phyloP scores from a whole-genome alignment of 2,888 invertebrate genomes.

The Halictus ligatus region DNA sequence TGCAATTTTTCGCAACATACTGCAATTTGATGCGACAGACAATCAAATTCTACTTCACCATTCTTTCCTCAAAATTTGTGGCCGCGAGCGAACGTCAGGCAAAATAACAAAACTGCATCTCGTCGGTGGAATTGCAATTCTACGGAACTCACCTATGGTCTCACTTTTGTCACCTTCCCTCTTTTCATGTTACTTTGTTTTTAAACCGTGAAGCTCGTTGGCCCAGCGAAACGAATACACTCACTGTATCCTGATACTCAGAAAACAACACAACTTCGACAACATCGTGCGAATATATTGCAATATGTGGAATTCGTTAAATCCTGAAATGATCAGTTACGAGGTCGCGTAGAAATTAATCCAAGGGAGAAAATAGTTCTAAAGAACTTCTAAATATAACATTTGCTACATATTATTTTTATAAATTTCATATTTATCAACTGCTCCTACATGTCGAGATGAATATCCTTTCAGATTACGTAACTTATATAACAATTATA shows the following conservation, averaged over 20 bases:
- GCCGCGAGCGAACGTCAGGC: conserved; percentile 42
- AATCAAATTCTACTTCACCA: conserved; percentile 10
- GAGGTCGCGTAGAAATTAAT: background rate
- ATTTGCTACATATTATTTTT: background rate
- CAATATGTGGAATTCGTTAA: background rate
- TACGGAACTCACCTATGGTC: conserved; percentile 53
- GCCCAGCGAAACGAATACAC: conserved; percentile 20
- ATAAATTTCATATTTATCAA: background rate
- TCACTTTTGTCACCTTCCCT: conserved; percentile 26
- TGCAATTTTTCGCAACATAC: conserved; percentile 44
- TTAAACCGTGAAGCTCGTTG: background rate
- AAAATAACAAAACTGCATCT: conserved; percentile 70
- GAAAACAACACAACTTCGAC: conserved; percentile 13
- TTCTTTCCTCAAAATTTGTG: conserved; percentile 18
- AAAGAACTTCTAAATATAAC: background rate
- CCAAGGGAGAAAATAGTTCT: background rate
- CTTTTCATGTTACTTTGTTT: background rate
- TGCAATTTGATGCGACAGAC: conserved; percentile 44
- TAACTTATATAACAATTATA: no score
- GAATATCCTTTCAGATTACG: no score
- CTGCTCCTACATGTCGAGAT: background rate
- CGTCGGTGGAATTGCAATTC: conserved; percentile 63
- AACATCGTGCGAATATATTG: background rate
- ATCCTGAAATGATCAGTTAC: background rate
- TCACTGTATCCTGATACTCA: conserved; percentile 1